phyloP scores from a whole-genome alignment of 2,888 invertebrate genomes.

The Melanostoma scalare region DNA sequence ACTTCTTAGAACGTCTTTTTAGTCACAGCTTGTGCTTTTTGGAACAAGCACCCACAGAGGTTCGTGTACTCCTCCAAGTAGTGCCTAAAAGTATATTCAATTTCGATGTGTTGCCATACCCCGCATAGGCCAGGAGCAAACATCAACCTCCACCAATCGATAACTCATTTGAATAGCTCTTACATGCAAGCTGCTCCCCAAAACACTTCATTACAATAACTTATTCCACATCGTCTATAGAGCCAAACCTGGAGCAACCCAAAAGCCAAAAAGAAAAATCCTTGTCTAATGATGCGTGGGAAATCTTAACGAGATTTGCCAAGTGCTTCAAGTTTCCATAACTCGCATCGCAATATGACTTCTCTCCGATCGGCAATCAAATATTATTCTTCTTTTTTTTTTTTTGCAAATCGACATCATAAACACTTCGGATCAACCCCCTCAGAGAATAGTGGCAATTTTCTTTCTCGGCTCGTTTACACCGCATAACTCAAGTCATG shows the following conservation, averaged over 20 bases:
- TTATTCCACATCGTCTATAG: constrained; percentile 1
- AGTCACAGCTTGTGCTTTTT: too few species aligned
- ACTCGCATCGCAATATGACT: constrained; percentile 49
- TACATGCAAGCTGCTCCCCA: constrained; percentile 1
- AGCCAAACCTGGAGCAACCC: constrained; percentile 13
- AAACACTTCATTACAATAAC: constrained; percentile 13
- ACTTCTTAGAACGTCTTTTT: too few species aligned
- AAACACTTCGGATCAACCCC: constrained; percentile 51
- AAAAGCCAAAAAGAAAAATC: constrained; percentile 7
- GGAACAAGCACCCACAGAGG: too few species aligned
- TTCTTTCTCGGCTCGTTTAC: constrained; percentile 60
- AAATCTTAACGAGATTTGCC: constrained; percentile 52
- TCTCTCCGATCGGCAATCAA: constrained; percentile 57
- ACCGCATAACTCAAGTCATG: constrained; percentile 57
- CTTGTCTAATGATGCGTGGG: constrained; percentile 63
- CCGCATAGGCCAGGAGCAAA: background rate
- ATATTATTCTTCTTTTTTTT: constrained; percentile 20
- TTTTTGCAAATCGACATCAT: constrained; percentile 64
- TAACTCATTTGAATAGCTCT: background rate
- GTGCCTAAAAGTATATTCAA: too few species aligned
- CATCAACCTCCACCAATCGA: background rate
- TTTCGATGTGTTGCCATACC: too few species aligned
- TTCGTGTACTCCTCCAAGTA: too few species aligned
- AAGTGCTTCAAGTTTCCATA: constrained; percentile 54
- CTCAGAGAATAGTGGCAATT: constrained; percentile 47